Percentiles rank a stretch among this genome's conserved stretches.
These are phyloP conservation scores for Eidolon dupreanum DNA, from an alignment of 2,797 vertebrate genomes.

Conservation along the genomic window DNA sequence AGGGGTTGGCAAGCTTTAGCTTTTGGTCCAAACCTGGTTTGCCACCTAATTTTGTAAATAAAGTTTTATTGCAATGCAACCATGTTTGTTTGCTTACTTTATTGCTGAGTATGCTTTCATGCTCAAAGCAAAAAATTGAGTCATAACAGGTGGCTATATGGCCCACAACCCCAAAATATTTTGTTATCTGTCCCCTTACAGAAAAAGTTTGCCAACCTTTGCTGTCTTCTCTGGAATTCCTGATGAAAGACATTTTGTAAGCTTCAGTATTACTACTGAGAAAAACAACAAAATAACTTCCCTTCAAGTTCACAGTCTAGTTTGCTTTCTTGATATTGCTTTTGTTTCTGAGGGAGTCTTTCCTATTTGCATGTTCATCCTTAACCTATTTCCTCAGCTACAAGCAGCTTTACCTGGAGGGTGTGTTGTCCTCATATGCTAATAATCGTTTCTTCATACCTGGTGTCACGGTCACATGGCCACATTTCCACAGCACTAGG, in stretches of 20 bases:
- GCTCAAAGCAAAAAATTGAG: background rate
- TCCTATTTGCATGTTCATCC: background rate
- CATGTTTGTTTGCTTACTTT: background rate
- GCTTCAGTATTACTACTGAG: background rate
- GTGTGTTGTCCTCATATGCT: background rate
- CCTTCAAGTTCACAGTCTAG: background rate
- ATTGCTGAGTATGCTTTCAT: background rate
- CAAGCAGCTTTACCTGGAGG: background rate
- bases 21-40: background rate
- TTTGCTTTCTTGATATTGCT: background rate
- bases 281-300: background rate
- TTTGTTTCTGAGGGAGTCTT: background rate
- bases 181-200: background rate
- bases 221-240: background rate
- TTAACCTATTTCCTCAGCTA: background rate
- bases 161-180: background rate
- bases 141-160: background rate
- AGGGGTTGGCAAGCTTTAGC: background rate
- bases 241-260: background rate
- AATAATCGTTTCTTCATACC: slow-evolving; percentile 8
- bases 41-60: background rate
- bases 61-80: background rate
- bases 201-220: background rate
- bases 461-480: background rate
- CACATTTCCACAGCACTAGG: background rate